phyloP scores from a whole-genome alignment of 1,140 invertebrate genomes.

The Ectropis grisescens region DNA sequence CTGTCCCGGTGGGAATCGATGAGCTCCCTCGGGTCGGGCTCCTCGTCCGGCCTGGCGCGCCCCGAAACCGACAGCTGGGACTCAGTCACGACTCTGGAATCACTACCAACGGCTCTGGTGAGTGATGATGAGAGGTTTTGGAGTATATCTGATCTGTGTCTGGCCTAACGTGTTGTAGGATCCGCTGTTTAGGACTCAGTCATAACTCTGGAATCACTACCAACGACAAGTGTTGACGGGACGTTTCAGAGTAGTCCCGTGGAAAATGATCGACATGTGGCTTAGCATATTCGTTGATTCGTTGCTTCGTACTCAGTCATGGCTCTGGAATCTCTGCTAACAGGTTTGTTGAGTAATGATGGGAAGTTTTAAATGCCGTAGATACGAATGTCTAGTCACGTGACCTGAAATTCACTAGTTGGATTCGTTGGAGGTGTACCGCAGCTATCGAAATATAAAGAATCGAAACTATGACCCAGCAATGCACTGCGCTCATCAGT shows the following conservation, averaged over 20 bases:
- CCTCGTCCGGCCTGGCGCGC: conserved; percentile 50
- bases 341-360: conserved; percentile 56
- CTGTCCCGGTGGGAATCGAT: conserved; percentile 89
- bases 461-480: too few species aligned
- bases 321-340: conserved; percentile 64
- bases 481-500: too few species aligned
- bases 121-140: too few species aligned
- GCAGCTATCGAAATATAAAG: too few species aligned
- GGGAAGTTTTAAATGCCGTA: too few species aligned
- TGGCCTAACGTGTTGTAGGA: conserved; percentile 44
- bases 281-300: conserved; percentile 41
- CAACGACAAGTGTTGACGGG: conserved; percentile 45
- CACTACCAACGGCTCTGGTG: conserved; percentile 66
- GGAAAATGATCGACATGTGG: conserved; percentile 62
- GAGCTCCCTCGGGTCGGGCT: conserved; percentile 78
- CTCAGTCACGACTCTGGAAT: conserved; percentile 59
- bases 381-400: too few species aligned
- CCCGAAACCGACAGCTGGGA: conserved; percentile 44
- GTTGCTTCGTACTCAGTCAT: conserved; percentile 46
- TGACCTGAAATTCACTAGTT: too few species aligned
- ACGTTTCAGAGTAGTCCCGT: too few species aligned
- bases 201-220: conserved; percentile 64
- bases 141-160: conserved; percentile 59
- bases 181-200: conserved; percentile 42
- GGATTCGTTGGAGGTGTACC: too few species aligned